Percentiles rank a stretch among this genome's conserved stretches.
Conservation (phyloP, 1,140 invertebrate genomes). For the Philotrypesis tridentata region DNA sequence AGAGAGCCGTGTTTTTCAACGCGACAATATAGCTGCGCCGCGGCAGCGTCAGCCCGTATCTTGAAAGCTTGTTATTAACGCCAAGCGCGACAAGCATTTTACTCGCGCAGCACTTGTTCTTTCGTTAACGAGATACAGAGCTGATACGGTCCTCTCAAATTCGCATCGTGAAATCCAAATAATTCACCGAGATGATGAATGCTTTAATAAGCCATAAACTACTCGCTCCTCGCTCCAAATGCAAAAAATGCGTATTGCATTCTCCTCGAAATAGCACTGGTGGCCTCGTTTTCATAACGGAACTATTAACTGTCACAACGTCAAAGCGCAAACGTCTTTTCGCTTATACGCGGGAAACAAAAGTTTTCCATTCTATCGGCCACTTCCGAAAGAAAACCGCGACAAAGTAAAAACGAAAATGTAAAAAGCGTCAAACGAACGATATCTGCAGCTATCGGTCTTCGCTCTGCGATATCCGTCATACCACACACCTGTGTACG, state of each 20-base stretch:
- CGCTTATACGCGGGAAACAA: no score
- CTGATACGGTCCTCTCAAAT: no score
- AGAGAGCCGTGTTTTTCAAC: not conserved
- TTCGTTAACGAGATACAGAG: not conserved
- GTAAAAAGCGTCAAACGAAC: not conserved
- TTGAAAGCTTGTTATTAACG: slow-evolving; percentile 28
- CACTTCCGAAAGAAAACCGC: not conserved
- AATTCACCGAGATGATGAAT: no score
- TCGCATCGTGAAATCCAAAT: no score
- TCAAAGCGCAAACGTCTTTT: no score
- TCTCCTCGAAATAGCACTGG: no score
- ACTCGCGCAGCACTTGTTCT: not conserved
- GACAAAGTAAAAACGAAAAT: not conserved
- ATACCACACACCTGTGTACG: not conserved
- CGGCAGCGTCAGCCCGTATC: slow-evolving; percentile 4
- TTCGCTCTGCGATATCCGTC: not conserved
- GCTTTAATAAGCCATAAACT: no score
- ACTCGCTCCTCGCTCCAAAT: no score
- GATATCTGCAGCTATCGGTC: not conserved
- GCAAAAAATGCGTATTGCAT: no score
- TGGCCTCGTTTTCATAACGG: no score
- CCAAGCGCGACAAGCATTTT: not conserved
- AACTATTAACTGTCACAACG: no score
- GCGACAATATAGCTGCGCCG: no score
- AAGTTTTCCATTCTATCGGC: not conserved